phyloP scores from a whole-genome alignment of 37 sponge, comb jelly and placozoan genomes.

The Hexactinellida sp. region DNA sequence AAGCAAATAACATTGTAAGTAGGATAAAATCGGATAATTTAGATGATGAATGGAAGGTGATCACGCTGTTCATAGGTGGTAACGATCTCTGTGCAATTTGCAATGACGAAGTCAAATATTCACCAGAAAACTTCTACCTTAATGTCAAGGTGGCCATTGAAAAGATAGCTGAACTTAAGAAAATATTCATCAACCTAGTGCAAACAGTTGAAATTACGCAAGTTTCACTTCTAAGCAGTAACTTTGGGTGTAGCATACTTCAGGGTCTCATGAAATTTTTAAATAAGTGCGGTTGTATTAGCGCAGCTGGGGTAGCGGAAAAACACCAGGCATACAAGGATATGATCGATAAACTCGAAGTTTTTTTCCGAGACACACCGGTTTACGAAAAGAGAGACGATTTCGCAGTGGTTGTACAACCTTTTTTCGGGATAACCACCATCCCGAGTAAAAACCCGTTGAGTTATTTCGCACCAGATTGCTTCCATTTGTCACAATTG shows the following conservation, averaged over 20 bases:
- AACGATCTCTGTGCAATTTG: constrained; percentile 52
- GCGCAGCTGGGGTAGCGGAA: background rate
- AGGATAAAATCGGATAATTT: background rate
- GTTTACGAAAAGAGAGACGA: constrained; percentile 27
- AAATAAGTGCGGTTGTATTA: background rate
- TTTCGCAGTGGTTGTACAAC: constrained; percentile 51
- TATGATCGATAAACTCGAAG: background rate
- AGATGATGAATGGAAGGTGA: constrained; percentile 42
- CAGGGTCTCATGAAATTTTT: constrained; percentile 6
- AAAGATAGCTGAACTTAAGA: constrained; percentile 19
- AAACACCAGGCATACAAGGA: background rate
- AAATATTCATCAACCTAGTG: constrained; percentile 27
- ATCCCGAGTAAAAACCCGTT: background rate
- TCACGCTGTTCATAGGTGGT: constrained; percentile 58
- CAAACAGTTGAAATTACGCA: constrained; percentile 26
- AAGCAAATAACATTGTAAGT: background rate
- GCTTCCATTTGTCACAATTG: constrained; percentile 49
- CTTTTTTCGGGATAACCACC: constrained; percentile 26
- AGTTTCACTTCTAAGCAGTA: background rate
- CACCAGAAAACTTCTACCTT: background rate
- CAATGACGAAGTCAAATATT: constrained; percentile 17
- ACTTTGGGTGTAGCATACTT: background rate
- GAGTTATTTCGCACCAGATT: constrained; percentile 47
- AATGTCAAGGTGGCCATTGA: background rate
- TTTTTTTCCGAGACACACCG: background rate